Percentiles rank a stretch among this genome's conserved stretches.
These are phyloP conservation scores for Calcarius lapponicus DNA, from an alignment of 2,797 vertebrate species.

Conservation along the genomic window DNA sequence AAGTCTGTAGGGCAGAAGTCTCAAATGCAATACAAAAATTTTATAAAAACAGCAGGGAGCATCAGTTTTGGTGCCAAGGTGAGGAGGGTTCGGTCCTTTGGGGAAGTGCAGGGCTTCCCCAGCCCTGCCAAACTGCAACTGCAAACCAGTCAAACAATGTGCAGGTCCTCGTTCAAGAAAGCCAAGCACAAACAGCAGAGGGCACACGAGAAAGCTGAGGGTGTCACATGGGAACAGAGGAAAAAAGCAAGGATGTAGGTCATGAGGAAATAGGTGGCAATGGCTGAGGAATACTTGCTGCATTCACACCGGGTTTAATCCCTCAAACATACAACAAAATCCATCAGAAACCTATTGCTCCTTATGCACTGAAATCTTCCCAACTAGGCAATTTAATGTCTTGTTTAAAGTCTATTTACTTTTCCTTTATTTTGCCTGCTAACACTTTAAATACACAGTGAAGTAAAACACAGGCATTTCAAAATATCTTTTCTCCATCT, in stretches of 20 bases:
- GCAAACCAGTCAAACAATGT: not conserved
- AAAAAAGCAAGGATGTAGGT: not conserved
- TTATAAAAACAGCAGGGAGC: not conserved
- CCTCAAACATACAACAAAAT: not conserved
- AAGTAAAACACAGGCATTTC: not conserved
- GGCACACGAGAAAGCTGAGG: not conserved
- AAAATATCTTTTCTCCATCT: not conserved
- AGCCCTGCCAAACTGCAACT: not conserved
- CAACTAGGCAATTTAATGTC: not conserved
- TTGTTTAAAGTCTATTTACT: not conserved
- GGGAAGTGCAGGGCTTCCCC: fast-evolving
- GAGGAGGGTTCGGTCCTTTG: not conserved
- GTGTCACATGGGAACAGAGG: not conserved
- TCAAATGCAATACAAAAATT: not conserved
- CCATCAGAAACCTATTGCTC: not conserved
- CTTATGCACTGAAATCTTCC: not conserved
- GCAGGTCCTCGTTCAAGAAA: not conserved
- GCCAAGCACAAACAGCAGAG: not conserved
- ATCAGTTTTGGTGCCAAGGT: not conserved
- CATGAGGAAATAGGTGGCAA: not conserved
- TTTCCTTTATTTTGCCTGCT: not conserved
- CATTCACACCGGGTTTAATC: not conserved
- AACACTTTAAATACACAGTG: not conserved
- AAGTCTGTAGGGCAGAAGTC: not conserved
- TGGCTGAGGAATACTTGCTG: not conserved